These are phyloP conservation scores for Ciconia stormi DNA, from an alignment of 2,113 vertebrate species.

Conservation along the genomic window DNA sequence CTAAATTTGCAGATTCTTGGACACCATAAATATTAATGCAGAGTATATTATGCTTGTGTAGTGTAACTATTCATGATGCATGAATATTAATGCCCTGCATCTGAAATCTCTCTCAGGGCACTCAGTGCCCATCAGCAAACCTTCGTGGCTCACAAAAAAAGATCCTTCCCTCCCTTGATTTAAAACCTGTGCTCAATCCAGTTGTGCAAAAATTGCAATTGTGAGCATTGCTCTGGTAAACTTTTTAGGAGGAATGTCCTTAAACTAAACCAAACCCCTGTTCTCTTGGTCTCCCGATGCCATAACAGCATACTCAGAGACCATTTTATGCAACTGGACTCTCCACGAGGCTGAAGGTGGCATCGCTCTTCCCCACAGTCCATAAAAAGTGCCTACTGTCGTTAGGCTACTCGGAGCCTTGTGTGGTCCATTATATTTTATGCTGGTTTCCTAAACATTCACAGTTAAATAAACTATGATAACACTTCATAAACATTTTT, in stretches of 20 bases:
- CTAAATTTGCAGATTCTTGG: not conserved
- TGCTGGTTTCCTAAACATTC: conserved; percentile 72
- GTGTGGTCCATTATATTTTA: conserved; percentile 86
- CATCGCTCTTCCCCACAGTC: not conserved
- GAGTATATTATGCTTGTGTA: not conserved
- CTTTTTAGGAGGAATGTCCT: not conserved
- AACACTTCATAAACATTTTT: conserved; percentile 86
- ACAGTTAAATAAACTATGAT: conserved; percentile 81
- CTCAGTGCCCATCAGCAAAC: not conserved
- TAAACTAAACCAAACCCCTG: not conserved
- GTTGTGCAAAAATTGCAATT: not conserved
- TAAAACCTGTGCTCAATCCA: not conserved
- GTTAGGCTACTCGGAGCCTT: conserved; percentile 52
- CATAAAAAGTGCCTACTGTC: not conserved
- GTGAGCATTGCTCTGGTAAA: not conserved
- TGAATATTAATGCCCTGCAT: not conserved
- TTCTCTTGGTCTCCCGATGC: not conserved
- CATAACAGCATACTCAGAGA: fast-evolving
- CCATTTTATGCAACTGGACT: not conserved
- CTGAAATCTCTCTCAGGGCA: not conserved
- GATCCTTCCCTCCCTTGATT: not conserved
- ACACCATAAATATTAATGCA: not conserved
- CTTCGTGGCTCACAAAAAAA: not conserved
- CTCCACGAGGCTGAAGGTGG: not conserved
- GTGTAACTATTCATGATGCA: not conserved